phyloP scores from a whole-genome alignment of 1,140 invertebrate genomes.

The Leptestheria dahalacensis region DNA sequence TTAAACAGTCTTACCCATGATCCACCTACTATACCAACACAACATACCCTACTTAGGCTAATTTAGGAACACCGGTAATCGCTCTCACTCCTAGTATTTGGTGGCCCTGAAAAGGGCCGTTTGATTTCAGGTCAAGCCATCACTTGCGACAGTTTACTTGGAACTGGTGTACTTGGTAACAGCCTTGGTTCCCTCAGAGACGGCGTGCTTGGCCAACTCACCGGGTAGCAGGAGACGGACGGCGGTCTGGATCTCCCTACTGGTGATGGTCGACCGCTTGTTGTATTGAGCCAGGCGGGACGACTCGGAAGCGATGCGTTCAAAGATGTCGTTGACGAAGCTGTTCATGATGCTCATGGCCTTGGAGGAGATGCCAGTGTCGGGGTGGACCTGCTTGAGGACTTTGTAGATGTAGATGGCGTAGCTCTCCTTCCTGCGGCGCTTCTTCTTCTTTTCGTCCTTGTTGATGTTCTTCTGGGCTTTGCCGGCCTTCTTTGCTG shows the following conservation, averaged over 20 bases:
- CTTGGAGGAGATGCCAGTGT: conserved; percentile 42
- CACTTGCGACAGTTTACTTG: background rate
- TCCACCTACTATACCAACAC: no score
- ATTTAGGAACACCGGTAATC: no score
- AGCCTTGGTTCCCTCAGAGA: conserved; percentile 32
- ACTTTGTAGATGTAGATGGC: conserved; percentile 55
- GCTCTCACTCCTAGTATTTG: no score
- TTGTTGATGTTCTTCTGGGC: conserved; percentile 29
- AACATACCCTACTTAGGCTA: no score
- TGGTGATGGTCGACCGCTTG: conserved; percentile 32
- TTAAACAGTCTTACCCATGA: no score
- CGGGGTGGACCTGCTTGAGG: conserved; percentile 51
- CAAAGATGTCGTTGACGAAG: conserved; percentile 50
- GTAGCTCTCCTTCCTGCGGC: conserved; percentile 46
- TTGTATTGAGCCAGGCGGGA: conserved; percentile 34
- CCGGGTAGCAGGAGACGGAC: conserved; percentile 42
- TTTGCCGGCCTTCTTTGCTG: conserved; percentile 34
- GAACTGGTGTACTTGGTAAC: conserved; percentile 16
- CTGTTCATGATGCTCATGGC: conserved; percentile 50
- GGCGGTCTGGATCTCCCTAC: conserved; percentile 43
- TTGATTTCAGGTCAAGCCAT: background rate
- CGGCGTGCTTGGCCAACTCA: conserved; percentile 43
- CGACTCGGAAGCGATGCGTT: conserved; percentile 37
- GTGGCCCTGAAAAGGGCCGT: no score
- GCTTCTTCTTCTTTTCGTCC: conserved; percentile 30